Conservation (phyloP, 2,888 invertebrate genomes). For the Nasonia oneida region DNA sequence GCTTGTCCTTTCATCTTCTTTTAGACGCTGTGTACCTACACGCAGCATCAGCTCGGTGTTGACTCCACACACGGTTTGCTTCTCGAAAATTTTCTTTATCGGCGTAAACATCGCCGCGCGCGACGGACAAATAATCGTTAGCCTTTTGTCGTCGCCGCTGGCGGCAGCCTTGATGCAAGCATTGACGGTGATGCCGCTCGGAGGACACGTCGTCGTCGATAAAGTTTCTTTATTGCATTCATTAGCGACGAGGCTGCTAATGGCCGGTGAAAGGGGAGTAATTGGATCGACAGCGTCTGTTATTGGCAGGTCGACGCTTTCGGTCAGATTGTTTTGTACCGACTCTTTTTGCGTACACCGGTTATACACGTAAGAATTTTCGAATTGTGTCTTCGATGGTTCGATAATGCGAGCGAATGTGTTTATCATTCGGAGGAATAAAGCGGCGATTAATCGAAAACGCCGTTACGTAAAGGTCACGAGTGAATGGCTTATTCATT, state of each 20-base stretch:
- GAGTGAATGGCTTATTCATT: constrained; percentile 28
- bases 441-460: not conserved
- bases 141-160: constrained; percentile 32
- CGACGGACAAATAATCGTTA: constrained; percentile 35
- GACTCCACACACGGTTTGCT: not conserved
- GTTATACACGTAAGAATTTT: no score
- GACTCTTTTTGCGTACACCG: no score
- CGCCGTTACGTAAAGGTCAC: constrained; percentile 5
- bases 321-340: no score
- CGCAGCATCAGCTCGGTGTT: no score
- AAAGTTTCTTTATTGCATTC: constrained; percentile 39
- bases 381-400: not conserved
- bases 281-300: constrained; percentile 21
- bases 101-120: constrained; percentile 17
- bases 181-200: not conserved
- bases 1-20: not conserved
- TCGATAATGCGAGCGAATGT: not conserved
- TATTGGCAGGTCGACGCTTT: not conserved
- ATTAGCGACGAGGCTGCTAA: not conserved
- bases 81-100: constrained; percentile 19
- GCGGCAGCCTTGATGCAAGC: not conserved
- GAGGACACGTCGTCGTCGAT: constrained; percentile 22
- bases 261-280: not conserved
- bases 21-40: not conserved
- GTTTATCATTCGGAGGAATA: not conserved